phyloP scores from a whole-genome alignment of 2,113 vertebrate species.

The Podiceps cristatus region DNA sequence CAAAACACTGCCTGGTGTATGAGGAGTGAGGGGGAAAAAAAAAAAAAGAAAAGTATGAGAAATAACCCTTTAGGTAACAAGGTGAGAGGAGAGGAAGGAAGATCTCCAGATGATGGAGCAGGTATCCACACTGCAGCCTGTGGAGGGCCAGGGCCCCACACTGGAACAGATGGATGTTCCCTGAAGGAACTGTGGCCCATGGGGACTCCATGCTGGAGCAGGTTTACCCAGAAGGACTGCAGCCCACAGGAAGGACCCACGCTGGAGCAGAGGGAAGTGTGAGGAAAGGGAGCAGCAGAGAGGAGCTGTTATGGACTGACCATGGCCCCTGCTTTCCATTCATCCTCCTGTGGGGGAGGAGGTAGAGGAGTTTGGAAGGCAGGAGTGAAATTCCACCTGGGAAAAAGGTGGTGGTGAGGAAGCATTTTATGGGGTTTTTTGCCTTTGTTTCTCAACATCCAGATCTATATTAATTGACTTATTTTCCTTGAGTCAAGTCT shows the following conservation, averaged over 20 bases:
- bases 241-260: neutral
- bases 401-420: neutral
- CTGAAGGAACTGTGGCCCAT: neutral
- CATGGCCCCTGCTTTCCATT: neutral
- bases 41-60: neutral
- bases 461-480: neutral
- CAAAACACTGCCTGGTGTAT: neutral
- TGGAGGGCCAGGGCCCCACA: neutral
- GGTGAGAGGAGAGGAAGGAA: neutral
- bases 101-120: neutral
- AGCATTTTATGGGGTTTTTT: rapidly evolving
- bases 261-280: neutral
- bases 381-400: neutral
- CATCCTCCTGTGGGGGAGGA: rapidly evolving
- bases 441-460: neutral
- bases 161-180: neutral
- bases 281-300: neutral
- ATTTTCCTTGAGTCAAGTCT: neutral
- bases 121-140: neutral
- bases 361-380: neutral
- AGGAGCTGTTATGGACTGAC: neutral
- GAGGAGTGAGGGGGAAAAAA: neutral
- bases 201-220: neutral
- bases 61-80: neutral
- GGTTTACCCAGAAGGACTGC: neutral